Evolutionary conservation across 1,140 invertebrate species (phyloP), one percentile per base, ranked within the genome.

Genomic region (Meloidogyne chitwoodi): DNA sequence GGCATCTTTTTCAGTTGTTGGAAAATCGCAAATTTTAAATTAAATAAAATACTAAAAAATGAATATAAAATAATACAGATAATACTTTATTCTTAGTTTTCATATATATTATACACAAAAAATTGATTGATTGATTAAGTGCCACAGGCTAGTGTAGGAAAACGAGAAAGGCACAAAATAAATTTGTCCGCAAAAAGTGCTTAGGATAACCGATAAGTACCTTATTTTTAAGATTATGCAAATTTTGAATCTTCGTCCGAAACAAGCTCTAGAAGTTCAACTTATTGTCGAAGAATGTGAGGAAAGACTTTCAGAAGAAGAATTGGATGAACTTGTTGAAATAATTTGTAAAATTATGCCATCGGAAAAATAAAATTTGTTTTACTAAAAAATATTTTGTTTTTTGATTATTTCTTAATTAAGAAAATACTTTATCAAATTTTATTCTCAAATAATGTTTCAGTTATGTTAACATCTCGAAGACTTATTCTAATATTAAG

Each of bases 241-340:
- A 41, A 71, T 78, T 19, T 68, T 71, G 31, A 78, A 78, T 65
- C 48, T 78, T 27, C 64, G 76, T 24, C 77, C 77, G 14, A 79
- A 78, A 44, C 63, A 80, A 26, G 67, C 77, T 22, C n/a, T 78
- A 10, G 77, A 78, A 62, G 67, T 78, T 29, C 77, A 78, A 26
- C 78, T 78, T n/a, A 73, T 78, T n/a, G 68, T 78, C 2, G 77
- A 78, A 61, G 77, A 78, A 62, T 78, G 62, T 11, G 77, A 78
- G 29, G 77, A 78, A 66, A 24, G 77, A 24, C 56, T 78, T 34
- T 70, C 76, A 0, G 77, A 78, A 38, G 77, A 78, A 61, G 79
- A 78, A 61, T 31, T 78, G 19, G 77, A 79, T 26, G 76, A 78
- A 61, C 24, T 78, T 22, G 63, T 78, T n/a, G 67, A 76, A 22